Conservation (phyloP, 2,797 vertebrate genomes). For the Lagorchestes hirsutus region DNA sequence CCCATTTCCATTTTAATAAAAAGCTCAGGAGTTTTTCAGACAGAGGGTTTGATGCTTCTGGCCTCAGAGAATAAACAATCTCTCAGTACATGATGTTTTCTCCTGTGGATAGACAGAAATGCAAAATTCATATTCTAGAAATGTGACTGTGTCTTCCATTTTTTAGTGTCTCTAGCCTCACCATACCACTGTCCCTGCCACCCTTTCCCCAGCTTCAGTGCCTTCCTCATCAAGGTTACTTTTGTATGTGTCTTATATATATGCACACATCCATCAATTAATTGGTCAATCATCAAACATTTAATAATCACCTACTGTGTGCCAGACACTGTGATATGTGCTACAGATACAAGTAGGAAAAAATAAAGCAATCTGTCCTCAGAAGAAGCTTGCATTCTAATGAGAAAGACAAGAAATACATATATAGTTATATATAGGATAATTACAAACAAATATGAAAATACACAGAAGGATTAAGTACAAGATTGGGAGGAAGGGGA, state of each 20-base stretch:
- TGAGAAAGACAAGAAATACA: not conserved
- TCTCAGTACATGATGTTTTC: not conserved
- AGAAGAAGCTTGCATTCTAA: not conserved
- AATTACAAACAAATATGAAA: not conserved
- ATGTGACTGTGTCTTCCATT: not conserved
- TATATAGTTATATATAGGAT: not conserved
- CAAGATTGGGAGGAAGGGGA: not conserved
- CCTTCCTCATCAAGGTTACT: not conserved
- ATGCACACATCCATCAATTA: not conserved
- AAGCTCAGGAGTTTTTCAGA: not conserved
- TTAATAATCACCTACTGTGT: not conserved
- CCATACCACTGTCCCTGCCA: not conserved
- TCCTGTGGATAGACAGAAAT: constrained; percentile 33
- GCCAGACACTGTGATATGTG: not conserved
- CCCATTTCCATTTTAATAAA: not conserved
- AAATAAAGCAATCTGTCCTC: not conserved
- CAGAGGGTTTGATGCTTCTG: not conserved
- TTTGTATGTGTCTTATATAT: not conserved
- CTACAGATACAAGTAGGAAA: not conserved
- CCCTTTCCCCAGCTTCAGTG: not conserved
- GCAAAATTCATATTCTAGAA: constrained; percentile 1
- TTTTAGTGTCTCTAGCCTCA: not conserved
- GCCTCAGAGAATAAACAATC: not conserved
- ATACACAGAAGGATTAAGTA: not conserved
- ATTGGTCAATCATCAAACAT: not conserved